Percentiles rank a stretch among this genome's conserved stretches.
Evolutionary conservation across 2,888 invertebrate species (phyloP).

Genomic region (Cosmorhoe ocellata): DNA sequence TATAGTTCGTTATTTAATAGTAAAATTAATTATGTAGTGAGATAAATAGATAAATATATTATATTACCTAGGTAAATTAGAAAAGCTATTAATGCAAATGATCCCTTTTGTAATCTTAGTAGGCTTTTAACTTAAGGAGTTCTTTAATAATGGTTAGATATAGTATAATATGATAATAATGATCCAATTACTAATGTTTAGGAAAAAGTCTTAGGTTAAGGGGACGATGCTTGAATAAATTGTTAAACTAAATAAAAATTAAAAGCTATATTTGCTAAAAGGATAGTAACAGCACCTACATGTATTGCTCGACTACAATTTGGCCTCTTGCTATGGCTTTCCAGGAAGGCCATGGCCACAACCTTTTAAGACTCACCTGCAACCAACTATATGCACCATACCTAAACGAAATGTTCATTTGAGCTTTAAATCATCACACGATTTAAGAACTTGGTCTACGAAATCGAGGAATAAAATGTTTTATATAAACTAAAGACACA

Average conservation of each 20-base stretch:
- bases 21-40: conserved; percentile 49
- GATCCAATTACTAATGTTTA: conserved; percentile 24
- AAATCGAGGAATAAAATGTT: not conserved
- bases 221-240: conserved; percentile 3
- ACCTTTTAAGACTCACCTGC: too few species aligned
- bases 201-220: conserved; percentile 19
- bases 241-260: not conserved
- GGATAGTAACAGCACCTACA: too few species aligned
- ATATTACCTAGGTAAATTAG: too few species aligned
- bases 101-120: conserved; percentile 15
- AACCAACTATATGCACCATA: too few species aligned
- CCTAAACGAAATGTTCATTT: too few species aligned
- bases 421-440: too few species aligned
- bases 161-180: conserved; percentile 16
- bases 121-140: conserved; percentile 15
- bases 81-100: conserved; percentile 37
- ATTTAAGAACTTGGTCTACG: too few species aligned
- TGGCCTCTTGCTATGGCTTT: too few species aligned
- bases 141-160: conserved; percentile 7
- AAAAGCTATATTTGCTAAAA: too few species aligned
- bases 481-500: not conserved
- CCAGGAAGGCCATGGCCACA: too few species aligned
- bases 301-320: too few species aligned
- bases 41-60: conserved; percentile 60
- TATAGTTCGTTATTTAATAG: conserved; percentile 54